Evolutionary conservation across 1,140 invertebrate genomes (phyloP), one percentile per base, ranked within the genome.

Genomic region (Aphaenogaster floridana): DNA sequence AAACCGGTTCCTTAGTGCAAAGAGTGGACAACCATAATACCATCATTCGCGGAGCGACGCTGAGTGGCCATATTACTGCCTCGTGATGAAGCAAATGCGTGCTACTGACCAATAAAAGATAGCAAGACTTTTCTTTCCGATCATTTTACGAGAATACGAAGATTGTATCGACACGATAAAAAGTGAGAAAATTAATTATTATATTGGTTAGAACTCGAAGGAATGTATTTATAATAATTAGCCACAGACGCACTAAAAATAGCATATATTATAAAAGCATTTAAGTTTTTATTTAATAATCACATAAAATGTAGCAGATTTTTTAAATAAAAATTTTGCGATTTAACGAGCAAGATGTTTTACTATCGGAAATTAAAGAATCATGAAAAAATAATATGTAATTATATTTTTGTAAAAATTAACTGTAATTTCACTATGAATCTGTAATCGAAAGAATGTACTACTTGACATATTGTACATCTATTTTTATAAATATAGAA

Each of bases 31-130:
- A 68, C 80, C 77, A 86, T 89, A 91, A 90, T 88, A 90, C 80
- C 86, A 90, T 91, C 91, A 88, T 91, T 89, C 79, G 77, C 88
- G 59, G 59, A 68, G 48, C 80, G 87, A 89, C 88, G 57, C 79
- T 86, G 76, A 88, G 80, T 83, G 86, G 90, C 86, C 88, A 88
- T 88, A 92, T 92, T 92, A 93, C 91, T 86, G 77, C 87, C 79
- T 57, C 87, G 54, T 48, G 90, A 85, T 91, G 89, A 93, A 93
- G 90, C 90, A 92, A 93, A 92, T 85, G 88, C 86, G 83, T 86
- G 86, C 91, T 90, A 92, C 92, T 77, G 89, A 52, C 87, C 86
- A 86, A 91, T 92, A 93, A 93, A 92, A 92, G 92, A 93, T 93
- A 93, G 88, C 86, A 50, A 90, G 89, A 90, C 64, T 90, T 79